Percentiles rank a stretch among this genome's conserved stretches.
These are phyloP conservation scores for Scomber colias DNA, from an alignment of 2,113 vertebrate species.

Conservation along the genomic window DNA sequence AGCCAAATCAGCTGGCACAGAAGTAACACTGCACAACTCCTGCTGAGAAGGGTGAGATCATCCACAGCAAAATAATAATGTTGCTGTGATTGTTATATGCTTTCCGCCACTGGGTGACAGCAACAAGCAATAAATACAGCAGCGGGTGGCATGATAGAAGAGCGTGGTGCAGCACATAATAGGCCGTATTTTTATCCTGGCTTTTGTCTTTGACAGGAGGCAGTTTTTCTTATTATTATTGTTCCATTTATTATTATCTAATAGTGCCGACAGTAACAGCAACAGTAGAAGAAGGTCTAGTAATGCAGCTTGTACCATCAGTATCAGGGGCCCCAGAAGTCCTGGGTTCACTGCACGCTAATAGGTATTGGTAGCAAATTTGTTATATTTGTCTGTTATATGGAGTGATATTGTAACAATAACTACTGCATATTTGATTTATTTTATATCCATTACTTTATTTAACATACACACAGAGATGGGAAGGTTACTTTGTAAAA, in stretches of 20 bases:
- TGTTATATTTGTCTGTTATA: too few relatives aligned
- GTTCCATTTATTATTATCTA: neutral
- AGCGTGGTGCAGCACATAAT: neutral
- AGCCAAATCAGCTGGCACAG: neutral
- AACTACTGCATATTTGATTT: too few relatives aligned
- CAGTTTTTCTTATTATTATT: neutral
- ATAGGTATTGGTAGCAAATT: too few relatives aligned
- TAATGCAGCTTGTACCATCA: too few relatives aligned
- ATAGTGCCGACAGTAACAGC: too few relatives aligned
- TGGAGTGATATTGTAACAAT: too few relatives aligned
- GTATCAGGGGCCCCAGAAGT: too few relatives aligned
- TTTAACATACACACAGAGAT: too few relatives aligned
- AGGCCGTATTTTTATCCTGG: neutral
- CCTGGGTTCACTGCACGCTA: too few relatives aligned
- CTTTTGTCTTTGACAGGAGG: neutral
- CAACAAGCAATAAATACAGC: slow-evolving; percentile 22
- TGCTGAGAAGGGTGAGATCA: slow-evolving; percentile 14
- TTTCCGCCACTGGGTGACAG: slow-evolving; percentile 66
- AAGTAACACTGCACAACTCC: neutral
- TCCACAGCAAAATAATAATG: neutral
- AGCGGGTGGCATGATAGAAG: neutral
- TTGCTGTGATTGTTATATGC: neutral
- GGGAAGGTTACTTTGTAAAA: too few relatives aligned
- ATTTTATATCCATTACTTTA: too few relatives aligned
- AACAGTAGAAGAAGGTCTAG: neutral